Evolutionary conservation across 2,797 vertebrate genomes (phyloP).

Genomic region (Gymnothorax reevesii): DNA sequence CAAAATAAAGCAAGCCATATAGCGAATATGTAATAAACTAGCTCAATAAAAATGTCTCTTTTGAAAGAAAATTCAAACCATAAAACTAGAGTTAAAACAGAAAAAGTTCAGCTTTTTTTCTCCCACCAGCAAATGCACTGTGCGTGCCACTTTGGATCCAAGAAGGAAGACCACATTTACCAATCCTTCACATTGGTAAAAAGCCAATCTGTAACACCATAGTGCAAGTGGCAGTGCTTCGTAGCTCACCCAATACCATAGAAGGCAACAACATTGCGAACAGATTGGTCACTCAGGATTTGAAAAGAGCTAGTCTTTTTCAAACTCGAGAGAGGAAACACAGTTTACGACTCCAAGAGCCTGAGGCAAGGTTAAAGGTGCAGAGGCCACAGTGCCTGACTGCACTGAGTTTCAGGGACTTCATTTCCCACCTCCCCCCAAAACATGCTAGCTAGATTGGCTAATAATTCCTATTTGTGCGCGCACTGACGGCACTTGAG

Average conservation of each 20-base stretch:
- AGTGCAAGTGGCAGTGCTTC: neutral
- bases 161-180: constrained; percentile 18
- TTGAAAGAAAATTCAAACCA: constrained; percentile 39
- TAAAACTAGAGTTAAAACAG: constrained; percentile 35
- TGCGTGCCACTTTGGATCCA: neutral
- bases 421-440: neutral
- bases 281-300: neutral
- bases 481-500: neutral
- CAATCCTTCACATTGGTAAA: constrained; percentile 31
- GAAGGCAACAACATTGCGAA: constrained; percentile 26
- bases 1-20: constrained; percentile 56
- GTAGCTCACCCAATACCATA: neutral
- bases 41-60: constrained; percentile 41
- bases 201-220: constrained; percentile 4
- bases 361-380: neutral
- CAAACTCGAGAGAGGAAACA: neutral
- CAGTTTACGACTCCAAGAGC: neutral
- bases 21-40: constrained; percentile 56
- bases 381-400: neutral
- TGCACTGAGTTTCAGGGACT: neutral
- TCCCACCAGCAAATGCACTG: constrained; percentile 26
- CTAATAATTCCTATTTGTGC: neutral
- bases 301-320: neutral
- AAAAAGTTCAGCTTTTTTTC: constrained; percentile 53
- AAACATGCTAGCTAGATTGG: neutral